These are phyloP conservation scores for Psammodynastes pulverulentus DNA, from an alignment of 2,113 vertebrate genomes.

Conservation along the genomic window DNA sequence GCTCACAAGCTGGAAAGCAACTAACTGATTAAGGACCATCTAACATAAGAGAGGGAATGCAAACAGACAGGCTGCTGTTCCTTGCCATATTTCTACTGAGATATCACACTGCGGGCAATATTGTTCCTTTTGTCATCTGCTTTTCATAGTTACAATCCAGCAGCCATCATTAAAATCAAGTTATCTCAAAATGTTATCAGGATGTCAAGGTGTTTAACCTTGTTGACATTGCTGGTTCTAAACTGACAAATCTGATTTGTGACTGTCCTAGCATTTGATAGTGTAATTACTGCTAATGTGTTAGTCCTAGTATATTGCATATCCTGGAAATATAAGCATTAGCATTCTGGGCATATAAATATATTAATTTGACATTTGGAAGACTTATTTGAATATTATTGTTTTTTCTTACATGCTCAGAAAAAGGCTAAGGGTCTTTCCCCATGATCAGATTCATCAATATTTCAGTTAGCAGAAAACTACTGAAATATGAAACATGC, in stretches of 20 bases:
- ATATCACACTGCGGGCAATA: slow-evolving; percentile 40
- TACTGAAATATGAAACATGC: background rate
- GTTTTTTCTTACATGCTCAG: slow-evolving; percentile 14
- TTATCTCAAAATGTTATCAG: slow-evolving; percentile 56
- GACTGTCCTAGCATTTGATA: slow-evolving; percentile 13
- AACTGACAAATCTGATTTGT: background rate
- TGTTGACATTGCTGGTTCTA: slow-evolving; percentile 25
- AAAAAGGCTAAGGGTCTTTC: slow-evolving; percentile 8
- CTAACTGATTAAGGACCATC: background rate
- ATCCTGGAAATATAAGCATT: slow-evolving; percentile 12
- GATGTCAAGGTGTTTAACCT: slow-evolving; percentile 46
- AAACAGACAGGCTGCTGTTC: background rate
- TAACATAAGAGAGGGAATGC: background rate
- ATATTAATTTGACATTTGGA: slow-evolving; percentile 29
- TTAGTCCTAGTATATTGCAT: background rate
- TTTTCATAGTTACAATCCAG: slow-evolving; percentile 46
- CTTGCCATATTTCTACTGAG: background rate
- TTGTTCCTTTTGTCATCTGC: background rate
- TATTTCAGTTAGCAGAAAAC: background rate
- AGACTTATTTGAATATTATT: slow-evolving; percentile 31
- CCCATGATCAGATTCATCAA: background rate
- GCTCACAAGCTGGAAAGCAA: background rate
- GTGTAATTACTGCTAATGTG: slow-evolving; percentile 28
- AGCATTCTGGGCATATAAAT: slow-evolving; percentile 15
- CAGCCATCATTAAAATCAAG: slow-evolving; percentile 54